Conservation (phyloP, 1,140 invertebrate genomes). For the Rhopalosiphum maidis region DNA sequence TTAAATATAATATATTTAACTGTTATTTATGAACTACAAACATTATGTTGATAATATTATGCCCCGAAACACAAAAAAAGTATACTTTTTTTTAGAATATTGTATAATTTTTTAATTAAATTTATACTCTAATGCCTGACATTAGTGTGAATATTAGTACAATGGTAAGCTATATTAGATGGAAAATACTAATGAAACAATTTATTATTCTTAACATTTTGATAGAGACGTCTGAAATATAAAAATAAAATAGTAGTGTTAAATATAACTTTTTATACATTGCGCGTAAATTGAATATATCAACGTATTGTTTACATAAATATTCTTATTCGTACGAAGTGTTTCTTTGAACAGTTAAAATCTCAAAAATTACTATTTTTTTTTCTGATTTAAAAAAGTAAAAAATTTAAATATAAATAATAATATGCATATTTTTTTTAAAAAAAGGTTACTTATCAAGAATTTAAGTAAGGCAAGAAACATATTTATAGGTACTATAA, state of each 20-base stretch:
- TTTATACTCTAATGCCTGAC: background rate
- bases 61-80: background rate
- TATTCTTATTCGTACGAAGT: background rate
- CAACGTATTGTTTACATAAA: background rate
- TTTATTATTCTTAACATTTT: background rate
- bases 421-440: too few relatives aligned
- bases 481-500: too few relatives aligned
- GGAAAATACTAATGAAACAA: background rate
- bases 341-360: background rate
- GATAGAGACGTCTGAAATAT: background rate
- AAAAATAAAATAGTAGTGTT: background rate
- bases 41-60: background rate
- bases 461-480: too few relatives aligned
- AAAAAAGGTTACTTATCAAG: too few relatives aligned
- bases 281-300: background rate
- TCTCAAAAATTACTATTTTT: background rate
- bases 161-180: background rate
- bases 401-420: too few relatives aligned
- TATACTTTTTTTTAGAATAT: background rate
- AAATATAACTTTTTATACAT: background rate
- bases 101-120: background rate
- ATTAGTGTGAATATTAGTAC: background rate
- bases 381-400: too few relatives aligned
- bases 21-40: background rate
- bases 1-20: slow-evolving; percentile 10